phyloP scores from a whole-genome alignment of 2,888 invertebrate genomes.

The Candidula unifasciata region DNA sequence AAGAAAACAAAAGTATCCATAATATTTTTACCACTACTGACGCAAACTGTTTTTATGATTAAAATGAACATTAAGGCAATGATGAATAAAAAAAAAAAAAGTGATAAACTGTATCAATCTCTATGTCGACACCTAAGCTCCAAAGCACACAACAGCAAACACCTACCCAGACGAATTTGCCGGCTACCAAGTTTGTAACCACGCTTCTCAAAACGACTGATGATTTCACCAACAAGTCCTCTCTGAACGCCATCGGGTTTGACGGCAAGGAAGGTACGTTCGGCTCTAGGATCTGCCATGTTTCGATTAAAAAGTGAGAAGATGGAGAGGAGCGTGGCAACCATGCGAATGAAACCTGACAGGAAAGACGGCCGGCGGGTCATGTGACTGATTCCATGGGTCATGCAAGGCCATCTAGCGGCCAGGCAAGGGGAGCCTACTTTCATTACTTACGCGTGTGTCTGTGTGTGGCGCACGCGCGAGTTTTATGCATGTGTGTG shows the following conservation, averaged over 20 bases:
- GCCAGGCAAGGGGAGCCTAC: too few species aligned
- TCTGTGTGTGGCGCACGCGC: too few species aligned
- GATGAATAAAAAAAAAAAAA: neutral
- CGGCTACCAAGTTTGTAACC: conserved; percentile 97
- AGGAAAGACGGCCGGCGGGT: neutral
- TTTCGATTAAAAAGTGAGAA: conserved; percentile 30
- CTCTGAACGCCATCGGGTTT: conserved; percentile 99
- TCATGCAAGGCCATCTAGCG: too few species aligned
- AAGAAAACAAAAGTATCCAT: too few species aligned
- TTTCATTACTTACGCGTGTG: too few species aligned
- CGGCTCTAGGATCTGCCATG: conserved; percentile 82
- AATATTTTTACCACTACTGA: neutral
- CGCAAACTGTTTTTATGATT: neutral
- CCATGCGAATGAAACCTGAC: conserved; percentile 12
- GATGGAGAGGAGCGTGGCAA: conserved; percentile 36
- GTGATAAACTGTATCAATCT: too few species aligned
- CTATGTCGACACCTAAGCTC: too few species aligned
- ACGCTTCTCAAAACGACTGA: conserved; percentile 96
- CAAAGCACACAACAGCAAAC: neutral
- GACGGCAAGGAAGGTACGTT: conserved; percentile 98
- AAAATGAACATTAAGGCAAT: neutral
- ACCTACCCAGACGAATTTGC: conserved; percentile 90
- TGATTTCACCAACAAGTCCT: conserved; percentile 95
- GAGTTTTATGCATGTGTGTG: too few species aligned
- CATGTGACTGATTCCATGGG: neutral